These are phyloP conservation scores for Paracentrotus lividus DNA, from an alignment of 53 echinoderm and acorn worm species.

Conservation along the genomic window DNA sequence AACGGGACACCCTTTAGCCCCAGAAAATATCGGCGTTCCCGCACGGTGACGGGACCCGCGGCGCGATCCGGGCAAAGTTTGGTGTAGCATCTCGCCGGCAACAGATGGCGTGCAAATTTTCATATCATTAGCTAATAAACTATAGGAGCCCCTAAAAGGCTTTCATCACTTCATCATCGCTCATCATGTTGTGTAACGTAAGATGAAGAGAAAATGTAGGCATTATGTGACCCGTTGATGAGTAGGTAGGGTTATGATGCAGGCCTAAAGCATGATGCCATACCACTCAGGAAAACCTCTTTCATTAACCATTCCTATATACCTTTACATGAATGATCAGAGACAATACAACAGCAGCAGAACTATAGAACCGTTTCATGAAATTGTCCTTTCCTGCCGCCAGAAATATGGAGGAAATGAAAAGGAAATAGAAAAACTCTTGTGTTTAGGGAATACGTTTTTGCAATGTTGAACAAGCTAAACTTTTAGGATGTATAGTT, in stretches of 20 bases:
- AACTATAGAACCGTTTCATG: background rate
- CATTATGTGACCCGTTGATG: constrained; percentile 47
- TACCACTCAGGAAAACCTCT: constrained; percentile 39
- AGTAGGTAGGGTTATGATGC: constrained; percentile 50
- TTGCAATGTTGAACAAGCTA: background rate
- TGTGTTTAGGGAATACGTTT: constrained; percentile 1
- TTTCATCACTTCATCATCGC: constrained; percentile 49
- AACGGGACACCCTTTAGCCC: constrained; percentile 66
- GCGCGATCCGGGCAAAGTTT: constrained; percentile 56
- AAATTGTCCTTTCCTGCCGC: background rate
- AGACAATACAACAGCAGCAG: background rate
- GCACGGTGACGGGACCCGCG: constrained; percentile 54
- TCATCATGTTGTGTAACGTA: constrained; percentile 58
- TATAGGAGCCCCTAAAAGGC: constrained; percentile 35
- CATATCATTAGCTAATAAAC: constrained; percentile 71
- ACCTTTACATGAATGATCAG: constrained; percentile 30
- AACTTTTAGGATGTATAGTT: background rate
- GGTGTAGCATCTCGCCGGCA: constrained; percentile 63
- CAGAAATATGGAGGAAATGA: background rate
- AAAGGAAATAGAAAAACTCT: background rate
- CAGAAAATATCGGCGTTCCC: constrained; percentile 65
- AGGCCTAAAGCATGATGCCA: constrained; percentile 25
- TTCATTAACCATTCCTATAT: constrained; percentile 54
- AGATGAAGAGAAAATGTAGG: constrained; percentile 51
- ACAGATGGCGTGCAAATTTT: constrained; percentile 67